Percentiles rank a stretch among this genome's conserved stretches.
phyloP scores from a whole-genome alignment of 1,140 invertebrate genomes.

The Tetramorium simillimum region DNA sequence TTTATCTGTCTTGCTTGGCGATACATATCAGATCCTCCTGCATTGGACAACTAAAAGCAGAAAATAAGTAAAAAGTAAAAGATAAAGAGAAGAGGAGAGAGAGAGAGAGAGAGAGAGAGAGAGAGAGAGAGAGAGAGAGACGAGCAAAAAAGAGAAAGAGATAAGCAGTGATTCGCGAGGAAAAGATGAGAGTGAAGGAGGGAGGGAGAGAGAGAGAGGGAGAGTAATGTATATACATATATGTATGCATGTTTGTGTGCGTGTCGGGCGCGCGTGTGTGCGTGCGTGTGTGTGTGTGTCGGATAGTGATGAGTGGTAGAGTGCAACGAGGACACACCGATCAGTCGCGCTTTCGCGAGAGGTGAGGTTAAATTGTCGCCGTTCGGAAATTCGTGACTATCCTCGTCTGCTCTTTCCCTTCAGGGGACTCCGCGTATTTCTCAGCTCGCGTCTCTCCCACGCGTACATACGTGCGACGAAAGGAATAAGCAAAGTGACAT shows the following conservation, averaged over 20 bases:
- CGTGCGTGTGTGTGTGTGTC: not conserved
- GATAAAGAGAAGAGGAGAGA: not conserved
- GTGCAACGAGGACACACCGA: slow-evolving; percentile 45
- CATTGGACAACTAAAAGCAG: not conserved
- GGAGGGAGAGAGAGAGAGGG: not conserved
- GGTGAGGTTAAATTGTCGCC: slow-evolving; percentile 18
- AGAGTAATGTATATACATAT: not conserved
- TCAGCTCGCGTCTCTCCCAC: not conserved
- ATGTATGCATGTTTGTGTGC: not conserved
- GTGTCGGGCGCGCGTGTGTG: not conserved
- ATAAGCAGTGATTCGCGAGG: not conserved
- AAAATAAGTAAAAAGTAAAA: not conserved
- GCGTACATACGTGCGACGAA: not conserved
- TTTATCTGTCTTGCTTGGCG: not conserved
- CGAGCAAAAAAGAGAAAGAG: not conserved
- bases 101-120: not conserved
- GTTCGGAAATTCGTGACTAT: slow-evolving; percentile 17
- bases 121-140: not conserved
- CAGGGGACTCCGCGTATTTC: not conserved
- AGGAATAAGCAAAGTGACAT: slow-evolving; percentile 33
- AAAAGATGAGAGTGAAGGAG: not conserved
- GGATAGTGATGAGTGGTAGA: slow-evolving; percentile 12
- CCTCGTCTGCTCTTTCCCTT: not conserved
- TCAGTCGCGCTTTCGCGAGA: slow-evolving; percentile 49
- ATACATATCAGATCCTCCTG: not conserved